Conservation (phyloP, 2,113 vertebrate genomes). For the Numenius arquata region DNA sequence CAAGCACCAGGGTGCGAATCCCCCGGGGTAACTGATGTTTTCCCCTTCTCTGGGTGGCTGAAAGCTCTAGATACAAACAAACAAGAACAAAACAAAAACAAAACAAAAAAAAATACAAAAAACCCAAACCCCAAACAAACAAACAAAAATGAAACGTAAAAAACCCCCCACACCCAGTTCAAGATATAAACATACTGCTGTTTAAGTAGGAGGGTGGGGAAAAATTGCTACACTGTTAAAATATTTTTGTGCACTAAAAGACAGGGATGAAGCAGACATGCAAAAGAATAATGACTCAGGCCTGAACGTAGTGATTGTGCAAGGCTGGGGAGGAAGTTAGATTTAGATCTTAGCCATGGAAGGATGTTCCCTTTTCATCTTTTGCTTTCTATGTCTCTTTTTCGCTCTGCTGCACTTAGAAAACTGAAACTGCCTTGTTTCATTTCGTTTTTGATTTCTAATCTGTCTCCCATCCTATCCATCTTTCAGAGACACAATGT, state of each 20-base stretch:
- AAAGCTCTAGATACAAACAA: neutral
- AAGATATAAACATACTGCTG: neutral
- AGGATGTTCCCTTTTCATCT: neutral
- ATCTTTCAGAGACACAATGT: neutral
- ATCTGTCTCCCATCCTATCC: neutral
- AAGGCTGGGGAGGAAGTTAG: neutral
- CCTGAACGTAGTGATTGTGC: neutral
- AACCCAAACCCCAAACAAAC: no score
- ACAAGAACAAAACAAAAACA: neutral
- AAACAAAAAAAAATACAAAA: neutral
- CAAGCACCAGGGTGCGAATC: neutral
- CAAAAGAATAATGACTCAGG: neutral
- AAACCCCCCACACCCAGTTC: neutral
- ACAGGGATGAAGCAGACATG: fast-evolving
- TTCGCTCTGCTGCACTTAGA: neutral
- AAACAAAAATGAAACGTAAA: no score
- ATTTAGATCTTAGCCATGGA: neutral
- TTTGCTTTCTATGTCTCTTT: neutral
- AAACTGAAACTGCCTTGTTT: neutral
- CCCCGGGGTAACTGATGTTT: neutral
- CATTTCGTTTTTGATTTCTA: neutral
- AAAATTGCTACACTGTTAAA: neutral
- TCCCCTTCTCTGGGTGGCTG: neutral
- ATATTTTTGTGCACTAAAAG: neutral
- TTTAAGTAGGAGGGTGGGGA: neutral